Evolutionary conservation across 2,888 invertebrate species (phyloP).

Genomic region (Platypus cylindrus): DNA sequence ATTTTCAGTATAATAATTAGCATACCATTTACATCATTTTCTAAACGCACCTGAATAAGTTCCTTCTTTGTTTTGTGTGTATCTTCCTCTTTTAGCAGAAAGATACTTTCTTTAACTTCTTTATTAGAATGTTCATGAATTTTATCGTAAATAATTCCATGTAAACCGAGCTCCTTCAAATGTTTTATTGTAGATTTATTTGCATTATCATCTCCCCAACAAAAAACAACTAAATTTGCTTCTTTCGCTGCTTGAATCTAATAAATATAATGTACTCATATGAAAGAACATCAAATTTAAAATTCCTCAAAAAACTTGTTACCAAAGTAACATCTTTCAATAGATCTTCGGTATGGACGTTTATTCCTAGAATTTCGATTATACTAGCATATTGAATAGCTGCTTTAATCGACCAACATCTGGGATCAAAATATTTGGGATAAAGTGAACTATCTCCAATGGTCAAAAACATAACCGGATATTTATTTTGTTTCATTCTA

Average conservation of each 20-base stretch:
- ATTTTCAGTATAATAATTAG: background rate
- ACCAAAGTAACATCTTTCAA: slow-evolving; percentile 71
- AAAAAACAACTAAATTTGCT: slow-evolving; percentile 78
- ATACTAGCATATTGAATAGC: slow-evolving; percentile 74
- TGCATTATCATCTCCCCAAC: slow-evolving; percentile 96
- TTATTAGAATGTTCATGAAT: slow-evolving; percentile 63
- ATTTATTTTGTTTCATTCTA: slow-evolving; percentile 83
- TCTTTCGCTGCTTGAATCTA: slow-evolving; percentile 67
- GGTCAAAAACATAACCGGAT: slow-evolving; percentile 91
- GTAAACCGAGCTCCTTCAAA: slow-evolving; percentile 79
- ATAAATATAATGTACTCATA: slow-evolving; percentile 15
- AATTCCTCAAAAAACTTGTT: slow-evolving; percentile 17
- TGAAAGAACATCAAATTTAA: no score
- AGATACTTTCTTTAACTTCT: slow-evolving; percentile 70
- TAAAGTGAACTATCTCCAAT: slow-evolving; percentile 50
- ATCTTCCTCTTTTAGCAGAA: slow-evolving; percentile 65
- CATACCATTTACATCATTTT: background rate
- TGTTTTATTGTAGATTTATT: slow-evolving; percentile 72
- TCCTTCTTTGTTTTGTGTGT: slow-evolving; percentile 59
- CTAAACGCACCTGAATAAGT: slow-evolving; percentile 31
- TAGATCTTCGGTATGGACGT: slow-evolving; percentile 86
- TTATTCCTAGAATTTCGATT: slow-evolving; percentile 76
- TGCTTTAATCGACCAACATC: slow-evolving; percentile 67
- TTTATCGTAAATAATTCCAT: slow-evolving; percentile 95
- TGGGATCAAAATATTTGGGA: slow-evolving; percentile 69